Percentiles rank a stretch among this genome's conserved stretches.
Conservation (phyloP, 2,797 vertebrate species). For the Danio jaintianensis region DNA sequence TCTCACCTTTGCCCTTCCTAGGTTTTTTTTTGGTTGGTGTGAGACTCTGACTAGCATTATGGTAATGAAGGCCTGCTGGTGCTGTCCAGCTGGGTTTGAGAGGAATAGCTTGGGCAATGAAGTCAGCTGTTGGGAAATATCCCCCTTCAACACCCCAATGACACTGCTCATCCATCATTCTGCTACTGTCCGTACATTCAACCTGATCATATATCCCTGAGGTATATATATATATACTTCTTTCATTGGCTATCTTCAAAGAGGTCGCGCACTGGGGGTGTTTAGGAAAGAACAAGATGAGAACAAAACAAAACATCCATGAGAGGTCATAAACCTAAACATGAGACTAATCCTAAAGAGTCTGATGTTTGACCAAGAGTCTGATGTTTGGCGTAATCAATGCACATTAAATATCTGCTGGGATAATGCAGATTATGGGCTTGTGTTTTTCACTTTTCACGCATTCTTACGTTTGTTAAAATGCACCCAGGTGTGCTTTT, state of each 20-base stretch:
- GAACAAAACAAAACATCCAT: conserved; percentile 19
- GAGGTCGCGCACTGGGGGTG: conserved; percentile 45
- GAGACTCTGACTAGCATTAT: conserved; percentile 52
- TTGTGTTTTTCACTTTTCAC: conserved; percentile 17
- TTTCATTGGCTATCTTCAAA: conserved; percentile 34
- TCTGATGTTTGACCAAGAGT: too few species aligned
- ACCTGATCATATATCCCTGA: conserved; percentile 59
- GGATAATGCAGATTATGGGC: conserved; percentile 6
- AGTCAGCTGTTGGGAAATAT: conserved; percentile 49
- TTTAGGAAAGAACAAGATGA: conserved; percentile 19
- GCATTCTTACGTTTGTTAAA: conserved; percentile 42
- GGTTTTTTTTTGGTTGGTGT: conserved; percentile 38
- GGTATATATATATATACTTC: background rate
- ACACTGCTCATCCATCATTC: conserved; percentile 70
- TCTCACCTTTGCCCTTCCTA: conserved; percentile 64
- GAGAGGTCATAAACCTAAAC: background rate
- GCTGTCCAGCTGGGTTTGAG: conserved; percentile 58
- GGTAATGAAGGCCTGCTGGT: conserved; percentile 60
- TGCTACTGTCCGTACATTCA: conserved; percentile 58
- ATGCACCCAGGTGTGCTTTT: conserved; percentile 53
- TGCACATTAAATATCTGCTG: background rate
- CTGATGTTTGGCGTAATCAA: background rate
- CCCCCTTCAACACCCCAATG: conserved; percentile 45
- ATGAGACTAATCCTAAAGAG: background rate
- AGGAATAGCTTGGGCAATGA: conserved; percentile 52